A percentile compares a stretch with the other conserved stretches of the same genome.
Evolutionary conservation across 2,797 vertebrate species (phyloP).

Genomic region (Buceros bicornis): DNA sequence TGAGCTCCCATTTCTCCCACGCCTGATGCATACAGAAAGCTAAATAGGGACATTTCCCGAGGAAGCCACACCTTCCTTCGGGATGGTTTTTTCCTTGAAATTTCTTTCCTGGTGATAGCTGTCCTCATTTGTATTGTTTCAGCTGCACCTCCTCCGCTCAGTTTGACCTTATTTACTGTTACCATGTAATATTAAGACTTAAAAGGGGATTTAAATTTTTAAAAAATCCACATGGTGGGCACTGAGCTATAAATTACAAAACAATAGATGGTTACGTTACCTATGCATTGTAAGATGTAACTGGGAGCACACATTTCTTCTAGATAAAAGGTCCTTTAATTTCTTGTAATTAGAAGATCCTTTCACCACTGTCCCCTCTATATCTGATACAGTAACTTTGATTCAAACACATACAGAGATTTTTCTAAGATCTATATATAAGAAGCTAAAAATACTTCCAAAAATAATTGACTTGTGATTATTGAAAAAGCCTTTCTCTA

Average conservation of each 20-base stretch:
- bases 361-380: not conserved
- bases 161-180: conserved; percentile 58
- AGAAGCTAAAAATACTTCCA: not conserved
- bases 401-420: not conserved
- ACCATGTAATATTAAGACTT: conserved; percentile 65
- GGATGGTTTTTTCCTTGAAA: not conserved
- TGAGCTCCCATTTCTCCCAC: not conserved
- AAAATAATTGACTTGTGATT: not conserved
- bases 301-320: not conserved
- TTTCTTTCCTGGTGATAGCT: not conserved
- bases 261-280: not conserved
- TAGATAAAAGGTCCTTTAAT: not conserved
- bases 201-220: not conserved
- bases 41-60: not conserved
- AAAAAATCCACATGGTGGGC: not conserved
- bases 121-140: not conserved
- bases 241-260: not conserved
- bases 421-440: not conserved
- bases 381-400: not conserved
- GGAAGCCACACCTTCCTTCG: not conserved
- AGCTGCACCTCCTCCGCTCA: not conserved
- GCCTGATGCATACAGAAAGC: not conserved
- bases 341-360: not conserved
- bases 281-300: not conserved
- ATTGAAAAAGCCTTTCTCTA: not conserved